These are phyloP conservation scores for Gnathonemus longibarbis DNA, from an alignment of 2,113 vertebrate genomes.

Conservation along the genomic window DNA sequence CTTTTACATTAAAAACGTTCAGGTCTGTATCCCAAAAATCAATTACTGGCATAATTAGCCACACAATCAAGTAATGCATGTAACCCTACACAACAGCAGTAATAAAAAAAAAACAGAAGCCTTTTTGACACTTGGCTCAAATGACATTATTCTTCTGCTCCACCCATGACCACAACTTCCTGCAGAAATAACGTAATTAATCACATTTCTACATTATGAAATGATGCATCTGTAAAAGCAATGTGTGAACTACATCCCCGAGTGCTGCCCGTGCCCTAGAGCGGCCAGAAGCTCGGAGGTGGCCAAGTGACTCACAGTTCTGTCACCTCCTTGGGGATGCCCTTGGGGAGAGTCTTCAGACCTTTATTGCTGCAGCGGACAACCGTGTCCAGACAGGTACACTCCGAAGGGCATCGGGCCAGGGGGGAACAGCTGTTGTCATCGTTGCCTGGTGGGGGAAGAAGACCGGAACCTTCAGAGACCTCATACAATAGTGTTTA, in stretches of 20 bases:
- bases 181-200: not conserved
- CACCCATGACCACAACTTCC: not conserved
- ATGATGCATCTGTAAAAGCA: not conserved
- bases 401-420: constrained; percentile 85
- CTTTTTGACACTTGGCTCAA: not conserved
- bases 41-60: not conserved
- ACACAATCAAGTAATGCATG: not conserved
- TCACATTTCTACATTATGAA: not conserved
- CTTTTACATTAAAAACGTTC: not conserved
- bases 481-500: not conserved
- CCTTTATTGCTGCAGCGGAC: constrained; percentile 98
- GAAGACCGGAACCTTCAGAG: not conserved
- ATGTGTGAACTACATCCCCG: not conserved
- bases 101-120: not conserved
- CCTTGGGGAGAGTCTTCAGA: constrained; percentile 80
- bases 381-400: constrained; percentile 93
- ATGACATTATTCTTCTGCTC: not conserved
- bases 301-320: constrained; percentile 77
- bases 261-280: not conserved
- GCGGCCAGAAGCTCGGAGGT: not conserved
- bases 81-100: not conserved
- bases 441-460: constrained; percentile 70
- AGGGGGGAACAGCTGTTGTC: constrained; percentile 90
- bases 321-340: constrained; percentile 90
- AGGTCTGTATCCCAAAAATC: not conserved